Evolutionary conservation across 2,113 vertebrate genomes (phyloP), one percentile per base, ranked within the genome.

Genomic region (Pterocles burchelli): DNA sequence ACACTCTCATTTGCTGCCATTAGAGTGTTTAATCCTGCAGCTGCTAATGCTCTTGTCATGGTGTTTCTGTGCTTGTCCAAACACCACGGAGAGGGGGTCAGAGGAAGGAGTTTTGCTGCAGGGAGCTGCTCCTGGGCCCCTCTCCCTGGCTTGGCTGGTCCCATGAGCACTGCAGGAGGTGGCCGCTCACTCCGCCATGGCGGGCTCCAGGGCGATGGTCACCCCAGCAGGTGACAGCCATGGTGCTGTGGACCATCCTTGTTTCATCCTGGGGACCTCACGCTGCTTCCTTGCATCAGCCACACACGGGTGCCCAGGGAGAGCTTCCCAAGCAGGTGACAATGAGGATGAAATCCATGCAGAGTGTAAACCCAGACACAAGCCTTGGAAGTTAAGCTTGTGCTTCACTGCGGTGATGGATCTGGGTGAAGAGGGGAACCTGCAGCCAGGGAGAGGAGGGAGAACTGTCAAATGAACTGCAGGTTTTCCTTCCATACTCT

Each of bases 1-100:
- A 75, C 88, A 65, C 92, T 96, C 93, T 97, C 88, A 90, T 95
- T 96, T 94, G 92, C 92, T 95, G 57, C 90, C 88, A 89, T 95
- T 93, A 92, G 93, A 63, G 62, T 94, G 90, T 87, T 96, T 96
- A 95, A 96, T 93, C 88, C 85, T 75, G 88, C 73, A 94, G 92
- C 83, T 86, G 80, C 86, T 97, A 94, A 95, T 94, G 88, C 89
- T 87, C 90, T 86, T 94, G 85, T 94, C 92, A 89, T 95, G 90
- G 83, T 62, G 92, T 96, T 96, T 95, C 85, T 88, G 61, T 61
- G 88, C 90, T 84, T 87, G 85, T 86, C 79, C 93, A 38, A 85
- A 93, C 93, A 83, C 72, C 76, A 6, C 0, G 0, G 86, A 71
- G 86, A 62, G 45, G 46, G 51, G 59, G 79, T 63, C 41, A 71